A percentile compares a stretch with the other conserved stretches of the same genome.
These are phyloP conservation scores for Acanthochromis polyacanthus DNA, from an alignment of 2,113 vertebrate species.

Conservation along the genomic window DNA sequence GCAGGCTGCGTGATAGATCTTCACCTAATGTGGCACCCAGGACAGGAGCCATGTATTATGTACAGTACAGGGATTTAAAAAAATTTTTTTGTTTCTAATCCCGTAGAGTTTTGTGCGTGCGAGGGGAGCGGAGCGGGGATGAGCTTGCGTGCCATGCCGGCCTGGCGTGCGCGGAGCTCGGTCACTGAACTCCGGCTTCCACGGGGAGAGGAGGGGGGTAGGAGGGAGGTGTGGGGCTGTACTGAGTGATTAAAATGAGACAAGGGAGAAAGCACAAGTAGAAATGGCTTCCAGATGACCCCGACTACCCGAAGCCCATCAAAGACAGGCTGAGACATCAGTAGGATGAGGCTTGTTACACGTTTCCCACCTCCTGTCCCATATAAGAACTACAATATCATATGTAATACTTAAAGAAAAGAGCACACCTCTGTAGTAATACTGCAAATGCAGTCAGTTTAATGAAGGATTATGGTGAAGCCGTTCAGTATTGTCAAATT, in stretches of 20 bases:
- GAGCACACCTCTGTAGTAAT: not conserved
- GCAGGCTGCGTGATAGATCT: conserved; percentile 64
- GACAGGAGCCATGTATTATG: conserved; percentile 73
- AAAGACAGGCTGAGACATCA: conserved; percentile 60
- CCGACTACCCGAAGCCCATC: conserved; percentile 72
- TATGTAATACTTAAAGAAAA: not conserved
- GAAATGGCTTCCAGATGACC: conserved; percentile 89
- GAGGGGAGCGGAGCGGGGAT: conserved; percentile 62
- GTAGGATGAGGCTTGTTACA: conserved; percentile 49
- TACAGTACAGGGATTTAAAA: conserved; percentile 51
- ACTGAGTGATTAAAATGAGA: conserved; percentile 86
- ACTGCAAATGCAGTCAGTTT: too few species aligned
- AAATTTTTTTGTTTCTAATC: conserved; percentile 47
- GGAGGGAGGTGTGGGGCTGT: conserved; percentile 39
- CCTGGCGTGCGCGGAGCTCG: conserved; percentile 79
- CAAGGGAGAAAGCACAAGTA: conserved; percentile 76
- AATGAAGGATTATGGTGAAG: not conserved
- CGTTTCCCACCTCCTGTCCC: conserved; percentile 42
- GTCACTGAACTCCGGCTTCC: conserved; percentile 82
- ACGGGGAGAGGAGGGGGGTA: conserved; percentile 70
- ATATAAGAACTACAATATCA: not conserved
- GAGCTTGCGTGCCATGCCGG: conserved; percentile 84
- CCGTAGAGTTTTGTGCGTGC: conserved; percentile 71
- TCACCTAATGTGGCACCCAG: conserved; percentile 56
- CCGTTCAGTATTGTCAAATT: too few species aligned